Evolutionary conservation across 2,888 invertebrate species (phyloP), one percentile per base, ranked within the genome.

Genomic region (Steromphala cineraria): DNA sequence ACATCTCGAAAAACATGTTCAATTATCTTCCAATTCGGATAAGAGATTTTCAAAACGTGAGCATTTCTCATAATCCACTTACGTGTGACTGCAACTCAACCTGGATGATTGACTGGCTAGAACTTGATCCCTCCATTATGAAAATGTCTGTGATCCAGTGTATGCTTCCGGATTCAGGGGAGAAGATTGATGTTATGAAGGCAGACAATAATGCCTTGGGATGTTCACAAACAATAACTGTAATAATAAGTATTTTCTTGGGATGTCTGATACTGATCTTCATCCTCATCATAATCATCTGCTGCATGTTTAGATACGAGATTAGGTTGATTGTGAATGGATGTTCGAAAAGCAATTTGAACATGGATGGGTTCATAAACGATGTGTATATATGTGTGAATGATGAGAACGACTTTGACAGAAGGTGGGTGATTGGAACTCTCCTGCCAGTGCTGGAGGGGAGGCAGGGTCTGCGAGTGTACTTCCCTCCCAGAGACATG

Each of bases 401-500:
- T 7, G 40, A 36, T 0, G 71, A 71, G 36, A 3, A 36, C 0
- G 71, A 71, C 17, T 31, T 10, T 17, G 71, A 71, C 71, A 15
- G 71, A 71, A 24, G 28, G 17, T 71, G 71, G 71, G 28, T 36
- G 4, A 24, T 19, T 19, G n/a, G 19, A 24, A 71, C 28, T 19
- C 31, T 71, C 10, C 71, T 71, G n/a, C 28, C 28, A 1, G 71
- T 36, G 19, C 19, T 71, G 40, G 71, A 71, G 17, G 17, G 36
- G 71, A 71, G 36, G 19, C 17, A 40, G n/a, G 15, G 36, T 10
- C 71, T 71, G 10, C 28, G 40, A n/a, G 31, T 71, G 71, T 71
- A 71, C 40, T 71, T 71, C 40, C 71, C 71, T 17, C 71, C 36
- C n/a, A 28, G 71, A 15, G 71, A 71, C 40, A 71, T 71, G 71